Evolutionary conservation across 2,797 vertebrate species (phyloP).

Genomic region (Knipowitschia caucasica): DNA sequence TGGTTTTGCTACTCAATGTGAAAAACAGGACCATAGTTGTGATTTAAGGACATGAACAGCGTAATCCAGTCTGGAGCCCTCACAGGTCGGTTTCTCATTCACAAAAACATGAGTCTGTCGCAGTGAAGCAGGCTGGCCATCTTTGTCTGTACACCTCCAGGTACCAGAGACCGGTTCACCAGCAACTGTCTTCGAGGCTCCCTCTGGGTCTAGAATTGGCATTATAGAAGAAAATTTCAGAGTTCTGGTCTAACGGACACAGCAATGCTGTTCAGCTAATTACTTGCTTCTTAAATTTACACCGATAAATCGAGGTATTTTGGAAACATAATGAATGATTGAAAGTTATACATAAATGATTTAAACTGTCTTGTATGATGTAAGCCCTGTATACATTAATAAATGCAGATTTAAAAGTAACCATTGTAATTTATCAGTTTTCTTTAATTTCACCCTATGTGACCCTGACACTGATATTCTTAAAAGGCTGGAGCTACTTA

Average conservation of each 20-base stretch:
- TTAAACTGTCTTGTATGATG: background rate
- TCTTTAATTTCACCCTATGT: conserved; percentile 19
- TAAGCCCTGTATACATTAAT: background rate
- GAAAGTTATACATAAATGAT: background rate
- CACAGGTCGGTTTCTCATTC: conserved; percentile 83
- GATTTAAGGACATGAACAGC: conserved; percentile 91
- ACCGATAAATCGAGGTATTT: background rate
- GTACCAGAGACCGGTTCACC: conserved; percentile 92
- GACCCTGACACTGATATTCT: conserved; percentile 40
- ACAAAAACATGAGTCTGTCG: conserved; percentile 93
- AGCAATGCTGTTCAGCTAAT: too few species aligned
- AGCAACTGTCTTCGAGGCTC: conserved; percentile 88
- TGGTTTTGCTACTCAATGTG: conserved; percentile 88
- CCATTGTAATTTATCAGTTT: conserved; percentile 5
- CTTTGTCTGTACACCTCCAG: conserved; percentile 85
- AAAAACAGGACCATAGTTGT: conserved; percentile 76
- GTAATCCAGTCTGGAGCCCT: conserved; percentile 87
- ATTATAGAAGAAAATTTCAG: too few species aligned
- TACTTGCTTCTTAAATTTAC: background rate
- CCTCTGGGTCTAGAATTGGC: conserved; percentile 81
- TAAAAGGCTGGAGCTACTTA: conserved; percentile 32
- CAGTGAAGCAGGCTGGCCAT: conserved; percentile 89
- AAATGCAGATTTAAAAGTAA: background rate
- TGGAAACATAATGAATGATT: background rate
- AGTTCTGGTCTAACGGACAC: too few species aligned